Base-by-base conservation (phyloP, 2,797 vertebrate genomes). In the Sebastiscus tertius region DNA sequence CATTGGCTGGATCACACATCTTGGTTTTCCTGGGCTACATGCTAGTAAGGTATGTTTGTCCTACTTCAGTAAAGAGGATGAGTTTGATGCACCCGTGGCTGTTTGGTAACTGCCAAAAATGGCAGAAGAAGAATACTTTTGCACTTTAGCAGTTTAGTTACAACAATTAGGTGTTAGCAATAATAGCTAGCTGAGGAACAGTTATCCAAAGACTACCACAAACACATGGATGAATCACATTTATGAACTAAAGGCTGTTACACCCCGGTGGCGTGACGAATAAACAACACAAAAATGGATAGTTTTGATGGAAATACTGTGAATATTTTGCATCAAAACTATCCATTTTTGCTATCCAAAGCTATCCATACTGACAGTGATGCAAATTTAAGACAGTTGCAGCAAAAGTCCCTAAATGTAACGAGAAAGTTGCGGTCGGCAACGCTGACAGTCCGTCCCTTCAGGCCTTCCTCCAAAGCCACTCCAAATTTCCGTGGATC, bases 361-460 rank as follows among this genome's bases (percentile, higher is more conserved):
- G 16, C 0, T 49, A 0, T 49, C 16, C 8, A 49, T 20, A 49
- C 18, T 0, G 0, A 49, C 0, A 49, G 46, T 1, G 18, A 49
- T 49, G 46, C 16, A 4, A 20, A 1, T 49, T 49, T 49, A 6
- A 6, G 0, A 0, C 42, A 46, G 6, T 18, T 46, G 0, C 46
- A 49, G 1, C 1, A 49, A 49, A 49, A 49, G 46, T 20, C 8
- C 18, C 42, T 0, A 46, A 18, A 46, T 46, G 6, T 46, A 49
- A 0, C 46, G 46, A 49, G 3, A 20, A 8, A 8, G 46, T 49
- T 18, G 46, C 0, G 0, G 16, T 46, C 42, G 42, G 42, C 42
- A 49, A 20, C 3, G 0, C 18, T 20, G 18, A 49, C 46, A 49
- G 46, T 49, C 16, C 1, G 8, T 49, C 46, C 8, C 18, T 49